Evolutionary conservation across 2,113 vertebrate species (phyloP), one percentile per base, ranked within the genome.

Genomic region (Ictalurus punctatus): DNA sequence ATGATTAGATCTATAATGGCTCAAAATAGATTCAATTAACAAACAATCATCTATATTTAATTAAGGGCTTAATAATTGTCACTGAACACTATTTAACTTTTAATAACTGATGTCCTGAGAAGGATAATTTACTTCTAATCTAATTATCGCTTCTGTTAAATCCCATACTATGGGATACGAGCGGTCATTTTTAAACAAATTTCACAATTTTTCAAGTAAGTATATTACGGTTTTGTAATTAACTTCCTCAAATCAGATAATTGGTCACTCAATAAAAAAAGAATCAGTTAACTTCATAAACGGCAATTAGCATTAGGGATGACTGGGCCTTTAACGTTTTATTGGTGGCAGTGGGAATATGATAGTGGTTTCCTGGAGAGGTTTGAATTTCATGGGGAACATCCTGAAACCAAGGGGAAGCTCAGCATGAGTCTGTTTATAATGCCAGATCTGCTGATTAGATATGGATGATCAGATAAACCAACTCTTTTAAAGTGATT

Each of bases 401-500:
- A 58, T 90, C 84, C 86, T 89, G 56, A 87, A 90, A 83, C 52
- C 84, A 83, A 88, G 84, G 88, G 91, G 89, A 83, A 88, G 91
- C 88, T 69, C 90, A 69, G 91, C 91, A 92, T 93, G 73, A 82
- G 89, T 89, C 88, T 92, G 92, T 93, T 94, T 94, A 92, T 93
- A 94, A 94, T 90, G 92, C 73, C 16, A 93, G 94, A 95, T 95
- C 89, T 88, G 89, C 86, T 21, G 90, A 93, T 93, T 91, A 92
- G 92, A 92, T 93, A 80, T 44, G 44, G 58, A 69, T 79, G 94
- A 94, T 94, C 94, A 95, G 95, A 95, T 95, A 94, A 90, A 90
- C 86, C 90, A 78, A 91, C 90, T 90, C 92, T 93, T 94, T 94
- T 92, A 95, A 94, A 95, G 92, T 93, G 92, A 94, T 96, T 95